Base-by-base conservation (phyloP, 2,888 invertebrate genomes). In the Periphyllus acericola region DNA sequence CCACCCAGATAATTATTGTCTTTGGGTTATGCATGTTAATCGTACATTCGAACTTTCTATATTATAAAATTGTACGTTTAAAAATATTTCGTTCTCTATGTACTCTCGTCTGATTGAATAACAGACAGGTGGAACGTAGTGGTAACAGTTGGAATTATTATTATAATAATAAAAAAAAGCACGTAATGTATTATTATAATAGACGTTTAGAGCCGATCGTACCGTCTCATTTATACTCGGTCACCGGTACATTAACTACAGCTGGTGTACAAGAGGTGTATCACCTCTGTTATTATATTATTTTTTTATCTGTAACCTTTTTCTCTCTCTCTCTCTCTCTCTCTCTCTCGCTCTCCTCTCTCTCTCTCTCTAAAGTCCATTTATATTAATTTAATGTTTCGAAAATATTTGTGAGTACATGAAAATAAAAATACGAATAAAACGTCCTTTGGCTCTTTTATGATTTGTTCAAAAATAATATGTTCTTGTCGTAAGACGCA, bases 221-320 rank as follows among this genome's bases (percentile, higher is more conserved):
- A 75, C 83, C 83, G 74, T 55, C 74, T 83, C 83, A 60, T 83
- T 74, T 83, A 83, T 74, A 71, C 71, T 86, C 76, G 85, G 78
- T 79, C 71, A 66, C 85, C 85, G 79, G 85, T 86, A 86, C 79
- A 86, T 79, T 86, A 86, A 78, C 71, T 79, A 68, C 85, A 86
- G 79, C 85, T 79, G 85, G 85, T 60, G 40, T 32, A 83, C 52
- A 29, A 34, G 17, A 72, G 68, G 29, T 34, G 82, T 83, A 83
- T 83, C 60, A 83, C 74, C 74, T 83, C 36, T 83, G 83, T 83
- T 74, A 83, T 83, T 74, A 83, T 83, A 83, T 83, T 52, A 72
- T 72, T 80, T 80, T 55, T 78, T 32, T 36, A 36, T 40, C 74
- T 74, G 72, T 83, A 72, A 74, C 55, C 36, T 83, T 55, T 83